phyloP scores from a whole-genome alignment of 2,113 vertebrate species.

The Oxygymnocypris stewartii region DNA sequence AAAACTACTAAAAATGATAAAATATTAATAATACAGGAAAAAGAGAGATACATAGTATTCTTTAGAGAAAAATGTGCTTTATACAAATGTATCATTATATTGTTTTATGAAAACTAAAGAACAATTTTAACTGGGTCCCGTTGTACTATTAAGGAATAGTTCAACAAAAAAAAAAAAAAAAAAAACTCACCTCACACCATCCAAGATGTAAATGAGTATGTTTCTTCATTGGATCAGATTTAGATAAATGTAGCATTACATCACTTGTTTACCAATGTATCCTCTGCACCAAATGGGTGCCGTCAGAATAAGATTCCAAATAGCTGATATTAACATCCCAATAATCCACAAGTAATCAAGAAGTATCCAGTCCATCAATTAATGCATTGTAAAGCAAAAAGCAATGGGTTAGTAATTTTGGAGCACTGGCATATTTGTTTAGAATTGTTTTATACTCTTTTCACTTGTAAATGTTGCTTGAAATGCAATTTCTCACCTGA shows the following conservation, averaged over 20 bases:
- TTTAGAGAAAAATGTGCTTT: background rate
- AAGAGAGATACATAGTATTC: background rate
- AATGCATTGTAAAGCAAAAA: too few species aligned
- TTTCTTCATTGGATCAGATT: too few species aligned
- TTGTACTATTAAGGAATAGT: background rate
- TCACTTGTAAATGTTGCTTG: background rate
- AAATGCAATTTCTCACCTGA: background rate
- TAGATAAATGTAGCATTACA: background rate
- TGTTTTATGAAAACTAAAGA: background rate
- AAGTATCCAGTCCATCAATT: too few species aligned
- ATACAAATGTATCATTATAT: background rate
- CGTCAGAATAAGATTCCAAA: too few species aligned
- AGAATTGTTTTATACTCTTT: too few species aligned
- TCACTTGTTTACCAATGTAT: background rate
- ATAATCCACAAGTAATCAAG: too few species aligned
- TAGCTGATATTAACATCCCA: too few species aligned
- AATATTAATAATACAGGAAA: background rate
- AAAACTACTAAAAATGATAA: background rate
- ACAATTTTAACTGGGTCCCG: background rate
- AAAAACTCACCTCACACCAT: too few species aligned
- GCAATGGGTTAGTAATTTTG: too few species aligned
- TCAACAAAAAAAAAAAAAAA: too few species aligned
- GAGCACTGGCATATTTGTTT: too few species aligned
- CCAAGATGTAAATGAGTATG: too few species aligned
- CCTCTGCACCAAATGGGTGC: background rate